Base-by-base conservation (phyloP, 2,888 invertebrate species). In the Cyclophora punctaria region DNA sequence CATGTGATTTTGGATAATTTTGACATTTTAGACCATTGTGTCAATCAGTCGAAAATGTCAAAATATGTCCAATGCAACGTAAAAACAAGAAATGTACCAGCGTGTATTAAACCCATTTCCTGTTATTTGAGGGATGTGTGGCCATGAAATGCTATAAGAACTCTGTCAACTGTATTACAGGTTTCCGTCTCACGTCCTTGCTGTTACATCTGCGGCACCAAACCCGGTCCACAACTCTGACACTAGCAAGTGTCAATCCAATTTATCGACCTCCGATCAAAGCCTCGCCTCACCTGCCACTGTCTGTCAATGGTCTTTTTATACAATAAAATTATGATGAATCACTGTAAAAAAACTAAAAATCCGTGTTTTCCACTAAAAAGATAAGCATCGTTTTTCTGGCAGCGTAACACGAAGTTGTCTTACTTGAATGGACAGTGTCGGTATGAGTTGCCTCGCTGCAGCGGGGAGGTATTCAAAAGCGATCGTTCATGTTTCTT, bases 401-500 rank as follows among this genome's bases (percentile, higher is more conserved):
- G 69, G 67, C 69, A 66, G 64, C 57, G 62, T 63, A 64, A 69
- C 68, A 71, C 69, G 63, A 63, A 63, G 66, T 69, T 68, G 67
- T 73, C 70, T 70, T 64, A 71, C 66, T 62, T 69, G 72, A 73
- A 74, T 69, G 70, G 69, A 67, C 62, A 67, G 60, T 67, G 71
- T 71, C 62, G 54, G 65, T 56, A 58, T 37, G 52, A 52, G 50
- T 52, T 46, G 55, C 48, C 49, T 52, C 53, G 51, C 59, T 55
- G 62, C 66, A 69, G 50, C 51, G 48, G 68, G 68, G 62, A 69
- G 65, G 62, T 55, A 67, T 73, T 68, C 70, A 75, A 76, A 72
- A 68, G 64, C 71, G 62, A 81, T 83, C 82, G 67, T 67, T 83
- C 80, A 79, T 71, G 58, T 67, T 59, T 62, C 62, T 64, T 75